Evolutionary conservation across 2,797 vertebrate genomes (phyloP).

Genomic region (Xiphorhynchus erythropygius): DNA sequence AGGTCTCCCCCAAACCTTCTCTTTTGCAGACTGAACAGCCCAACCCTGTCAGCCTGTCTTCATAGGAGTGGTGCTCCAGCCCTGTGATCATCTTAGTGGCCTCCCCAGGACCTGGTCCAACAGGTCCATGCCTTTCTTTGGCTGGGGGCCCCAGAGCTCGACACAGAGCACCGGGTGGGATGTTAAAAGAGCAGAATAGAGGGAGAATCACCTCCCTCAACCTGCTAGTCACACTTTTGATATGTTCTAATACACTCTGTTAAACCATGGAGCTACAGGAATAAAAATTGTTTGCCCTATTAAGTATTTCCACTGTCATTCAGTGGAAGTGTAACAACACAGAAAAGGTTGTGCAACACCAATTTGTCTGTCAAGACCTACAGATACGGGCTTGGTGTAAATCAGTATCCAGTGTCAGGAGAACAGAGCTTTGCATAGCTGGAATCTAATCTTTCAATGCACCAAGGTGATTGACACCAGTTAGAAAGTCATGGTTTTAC

Average conservation of each 20-base stretch:
- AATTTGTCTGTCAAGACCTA: neutral
- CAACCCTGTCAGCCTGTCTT: neutral
- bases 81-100: neutral
- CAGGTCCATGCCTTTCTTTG: neutral
- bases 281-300: neutral
- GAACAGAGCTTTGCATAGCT: neutral
- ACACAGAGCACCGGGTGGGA: neutral
- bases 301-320: neutral
- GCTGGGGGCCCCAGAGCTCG: neutral
- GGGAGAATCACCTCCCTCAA: neutral
- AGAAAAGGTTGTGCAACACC: neutral
- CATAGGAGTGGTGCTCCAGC: neutral
- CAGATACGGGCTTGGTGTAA: neutral
- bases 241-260: neutral
- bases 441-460: neutral
- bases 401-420: neutral
- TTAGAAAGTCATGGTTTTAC: neutral
- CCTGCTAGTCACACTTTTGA: neutral
- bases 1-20: neutral
- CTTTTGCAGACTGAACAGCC: neutral
- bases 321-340: neutral
- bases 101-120: neutral
- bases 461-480: neutral
- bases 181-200: neutral
- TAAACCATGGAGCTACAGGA: neutral